Percentiles rank a stretch among this genome's conserved stretches.
Conservation (phyloP, 2,888 invertebrate genomes). For the Myopa tessellatipennis region DNA sequence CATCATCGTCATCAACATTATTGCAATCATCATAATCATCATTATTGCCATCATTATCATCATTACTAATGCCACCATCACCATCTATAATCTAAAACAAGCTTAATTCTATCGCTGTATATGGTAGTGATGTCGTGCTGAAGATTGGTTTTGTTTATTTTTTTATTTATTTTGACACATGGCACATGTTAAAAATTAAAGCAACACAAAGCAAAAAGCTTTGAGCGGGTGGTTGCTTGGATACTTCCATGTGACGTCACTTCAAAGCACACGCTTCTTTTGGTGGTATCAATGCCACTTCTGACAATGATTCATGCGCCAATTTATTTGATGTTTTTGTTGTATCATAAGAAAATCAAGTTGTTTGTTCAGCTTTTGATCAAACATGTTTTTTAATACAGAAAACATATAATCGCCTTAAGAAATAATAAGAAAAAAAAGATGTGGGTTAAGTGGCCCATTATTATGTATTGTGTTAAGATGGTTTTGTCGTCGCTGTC, state of each 20-base stretch:
- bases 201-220: not conserved
- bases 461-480: no score
- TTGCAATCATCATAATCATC: not conserved
- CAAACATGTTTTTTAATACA: no score
- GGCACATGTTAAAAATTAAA: not conserved
- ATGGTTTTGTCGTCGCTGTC: no score
- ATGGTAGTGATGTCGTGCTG: conserved; percentile 14
- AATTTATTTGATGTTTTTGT: not conserved
- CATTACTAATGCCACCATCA: not conserved
- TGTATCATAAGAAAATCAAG: conserved; percentile 23
- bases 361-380: not conserved
- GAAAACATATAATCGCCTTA: no score
- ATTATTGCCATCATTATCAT: no score
- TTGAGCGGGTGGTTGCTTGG: conserved; percentile 22
- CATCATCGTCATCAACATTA: not conserved
- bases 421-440: no score
- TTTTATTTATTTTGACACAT: not conserved
- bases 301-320: conserved; percentile 33
- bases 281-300: conserved; percentile 33
- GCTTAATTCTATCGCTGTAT: not conserved
- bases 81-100: no score
- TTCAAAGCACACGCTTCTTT: conserved; percentile 19
- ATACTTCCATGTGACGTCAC: not conserved
- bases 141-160: not conserved
- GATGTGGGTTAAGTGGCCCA: conserved; percentile 26